Conservation (phyloP, 2,888 invertebrate genomes). For the Hydropsyche betteni region DNA sequence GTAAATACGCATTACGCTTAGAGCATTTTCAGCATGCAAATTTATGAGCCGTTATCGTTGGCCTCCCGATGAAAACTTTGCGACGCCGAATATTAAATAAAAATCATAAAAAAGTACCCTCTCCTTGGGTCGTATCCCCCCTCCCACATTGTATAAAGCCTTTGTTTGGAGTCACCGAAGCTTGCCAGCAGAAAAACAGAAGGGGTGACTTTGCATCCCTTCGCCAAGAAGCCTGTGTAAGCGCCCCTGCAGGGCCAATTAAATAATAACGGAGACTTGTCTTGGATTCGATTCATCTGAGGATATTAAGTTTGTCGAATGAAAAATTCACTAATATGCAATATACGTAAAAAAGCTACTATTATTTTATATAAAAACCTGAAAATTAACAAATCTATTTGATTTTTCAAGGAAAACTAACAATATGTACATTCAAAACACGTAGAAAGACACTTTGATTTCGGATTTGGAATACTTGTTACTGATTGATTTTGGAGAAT, state of each 20-base stretch:
- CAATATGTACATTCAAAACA: too few relatives aligned
- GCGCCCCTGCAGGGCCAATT: constrained; percentile 41
- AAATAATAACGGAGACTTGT: constrained; percentile 41
- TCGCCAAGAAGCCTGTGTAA: constrained; percentile 39
- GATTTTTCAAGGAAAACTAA: too few relatives aligned
- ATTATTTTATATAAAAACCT: too few relatives aligned
- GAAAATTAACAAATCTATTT: too few relatives aligned
- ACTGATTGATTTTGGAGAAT: too few relatives aligned
- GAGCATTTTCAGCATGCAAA: constrained; percentile 39
- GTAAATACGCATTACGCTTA: constrained; percentile 30
- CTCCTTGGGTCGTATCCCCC: constrained; percentile 20
- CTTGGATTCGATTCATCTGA: constrained; percentile 10
- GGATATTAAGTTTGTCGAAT: neutral
- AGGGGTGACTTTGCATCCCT: constrained; percentile 47
- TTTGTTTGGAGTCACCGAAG: constrained; percentile 50
- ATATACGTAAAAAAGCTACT: too few relatives aligned
- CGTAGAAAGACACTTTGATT: too few relatives aligned
- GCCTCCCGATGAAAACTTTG: constrained; percentile 37
- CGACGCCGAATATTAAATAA: constrained; percentile 47
- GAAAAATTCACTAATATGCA: neutral
- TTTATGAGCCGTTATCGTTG: constrained; percentile 43
- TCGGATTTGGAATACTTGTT: too few relatives aligned
- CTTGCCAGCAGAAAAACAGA: constrained; percentile 48
- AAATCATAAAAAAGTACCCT: constrained; percentile 46
- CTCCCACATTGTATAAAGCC: constrained; percentile 41